Evolutionary conservation across 2,113 vertebrate genomes (phyloP).

Genomic region (Phalacrocorax carbo): DNA sequence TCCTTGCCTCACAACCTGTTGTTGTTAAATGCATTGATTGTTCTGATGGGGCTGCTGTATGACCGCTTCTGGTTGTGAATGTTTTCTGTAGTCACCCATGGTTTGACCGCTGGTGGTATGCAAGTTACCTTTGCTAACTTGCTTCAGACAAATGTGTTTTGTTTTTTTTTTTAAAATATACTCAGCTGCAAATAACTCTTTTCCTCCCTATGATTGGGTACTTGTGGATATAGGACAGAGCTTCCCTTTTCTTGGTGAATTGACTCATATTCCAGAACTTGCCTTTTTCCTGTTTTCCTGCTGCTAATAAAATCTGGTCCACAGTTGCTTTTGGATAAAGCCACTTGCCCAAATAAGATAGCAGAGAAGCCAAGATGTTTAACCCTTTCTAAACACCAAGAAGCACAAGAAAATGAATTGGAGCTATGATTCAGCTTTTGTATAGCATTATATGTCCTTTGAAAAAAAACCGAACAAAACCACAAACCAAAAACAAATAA

Average conservation of each 20-base stretch:
- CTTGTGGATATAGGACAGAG: neutral
- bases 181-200: neutral
- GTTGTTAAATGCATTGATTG: neutral
- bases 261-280: neutral
- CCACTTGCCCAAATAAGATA: neutral
- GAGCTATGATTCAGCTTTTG: neutral
- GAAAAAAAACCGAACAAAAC: neutral
- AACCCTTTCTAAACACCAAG: neutral
- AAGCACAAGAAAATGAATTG: neutral
- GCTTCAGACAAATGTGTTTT: neutral
- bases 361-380: neutral
- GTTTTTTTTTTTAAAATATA: too few relatives aligned
- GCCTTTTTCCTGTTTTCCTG: neutral
- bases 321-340: neutral
- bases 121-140: neutral
- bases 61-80: neutral
- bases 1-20: neutral
- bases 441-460: neutral
- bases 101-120: neutral
- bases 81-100: neutral
- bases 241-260: neutral
- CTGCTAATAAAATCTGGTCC: neutral
- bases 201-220: neutral
- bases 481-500: too few relatives aligned
- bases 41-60: neutral